A percentile compares a stretch with the other conserved stretches of the same genome.
These are phyloP conservation scores for Remorina albescens DNA, from an alignment of 2,797 vertebrate genomes.

Conservation along the genomic window DNA sequence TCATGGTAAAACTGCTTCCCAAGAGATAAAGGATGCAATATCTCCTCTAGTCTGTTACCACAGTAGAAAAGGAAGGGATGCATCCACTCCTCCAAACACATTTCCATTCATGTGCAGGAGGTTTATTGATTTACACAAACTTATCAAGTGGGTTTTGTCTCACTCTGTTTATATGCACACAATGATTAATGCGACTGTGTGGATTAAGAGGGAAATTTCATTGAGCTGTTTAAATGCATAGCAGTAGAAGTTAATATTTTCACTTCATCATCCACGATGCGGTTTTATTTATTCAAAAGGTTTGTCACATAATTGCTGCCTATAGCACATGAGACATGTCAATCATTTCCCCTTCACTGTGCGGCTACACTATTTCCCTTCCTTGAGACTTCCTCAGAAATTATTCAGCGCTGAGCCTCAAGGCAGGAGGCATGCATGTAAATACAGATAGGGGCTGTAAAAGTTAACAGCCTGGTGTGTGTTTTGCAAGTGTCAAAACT, in stretches of 20 bases:
- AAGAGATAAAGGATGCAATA: conserved; percentile 55
- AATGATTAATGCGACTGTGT: conserved; percentile 20
- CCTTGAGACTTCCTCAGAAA: conserved; percentile 17
- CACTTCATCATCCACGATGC: conserved; percentile 50
- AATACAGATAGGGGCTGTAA: conserved; percentile 58
- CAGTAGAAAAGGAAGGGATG: conserved; percentile 40
- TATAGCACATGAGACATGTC: conserved; percentile 30
- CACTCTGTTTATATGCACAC: conserved; percentile 29
- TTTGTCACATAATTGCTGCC: conserved; percentile 57
- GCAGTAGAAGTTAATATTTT: conserved; percentile 48
- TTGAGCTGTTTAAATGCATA: conserved; percentile 56
- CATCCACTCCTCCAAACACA: conserved; percentile 40
- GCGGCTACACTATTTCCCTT: conserved; percentile 13
- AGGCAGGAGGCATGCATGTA: conserved; percentile 44
- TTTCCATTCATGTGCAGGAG: conserved; percentile 54
- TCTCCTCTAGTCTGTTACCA: conserved; percentile 59
- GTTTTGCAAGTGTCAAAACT: conserved; percentile 49
- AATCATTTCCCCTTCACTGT: conserved; percentile 42
- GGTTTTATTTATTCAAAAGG: conserved; percentile 59
- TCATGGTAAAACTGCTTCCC: conserved; percentile 59
- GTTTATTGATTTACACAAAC: conserved; percentile 67
- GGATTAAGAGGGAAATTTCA: conserved; percentile 36
- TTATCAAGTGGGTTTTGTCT: conserved; percentile 63
- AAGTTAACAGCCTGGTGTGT: conserved; percentile 53
- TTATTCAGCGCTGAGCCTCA: conserved; percentile 14